Evolutionary conservation across 2,888 invertebrate species (phyloP).

Genomic region (Oscheius sp.): DNA sequence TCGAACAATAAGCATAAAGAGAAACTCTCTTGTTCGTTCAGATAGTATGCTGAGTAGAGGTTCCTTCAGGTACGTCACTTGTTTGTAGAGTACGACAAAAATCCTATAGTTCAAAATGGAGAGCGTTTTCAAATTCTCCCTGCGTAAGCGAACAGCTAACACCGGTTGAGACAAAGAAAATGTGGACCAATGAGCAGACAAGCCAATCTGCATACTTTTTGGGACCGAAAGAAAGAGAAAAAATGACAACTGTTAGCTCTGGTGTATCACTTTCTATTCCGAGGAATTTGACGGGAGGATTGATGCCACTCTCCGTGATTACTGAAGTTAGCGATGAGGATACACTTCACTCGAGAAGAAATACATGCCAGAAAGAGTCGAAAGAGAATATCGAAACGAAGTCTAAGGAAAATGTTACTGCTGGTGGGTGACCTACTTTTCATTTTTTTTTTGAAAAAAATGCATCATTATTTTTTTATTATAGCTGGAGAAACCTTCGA

Average conservation of each 20-base stretch:
- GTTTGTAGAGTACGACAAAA: not conserved
- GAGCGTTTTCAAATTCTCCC: constrained; percentile 6
- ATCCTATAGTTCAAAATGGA: not conserved
- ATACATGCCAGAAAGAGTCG: too few species aligned
- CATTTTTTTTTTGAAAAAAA: too few species aligned
- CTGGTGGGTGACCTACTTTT: too few species aligned
- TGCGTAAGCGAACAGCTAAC: constrained; percentile 24
- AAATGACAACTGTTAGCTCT: not conserved
- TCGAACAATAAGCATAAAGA: constrained; percentile 33
- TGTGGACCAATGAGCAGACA: not conserved
- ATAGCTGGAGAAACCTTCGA: not conserved
- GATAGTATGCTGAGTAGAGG: constrained; percentile 38
- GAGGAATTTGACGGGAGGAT: constrained; percentile 6
- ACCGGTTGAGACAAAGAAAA: constrained; percentile 8
- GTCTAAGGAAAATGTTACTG: too few species aligned
- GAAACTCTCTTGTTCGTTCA: constrained; percentile 33
- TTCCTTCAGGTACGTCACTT: constrained; percentile 8
- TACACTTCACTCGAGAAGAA: constrained; percentile 37
- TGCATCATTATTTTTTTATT: too few species aligned
- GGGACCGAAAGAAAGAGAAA: not conserved
- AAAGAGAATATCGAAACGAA: too few species aligned
- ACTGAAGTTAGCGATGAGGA: constrained; percentile 59
- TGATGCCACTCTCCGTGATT: constrained; percentile 50
- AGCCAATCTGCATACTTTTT: not conserved
- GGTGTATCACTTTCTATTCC: not conserved